These are phyloP conservation scores for Cantharis rufa DNA, from an alignment of 2,888 invertebrate genomes.

Conservation along the genomic window DNA sequence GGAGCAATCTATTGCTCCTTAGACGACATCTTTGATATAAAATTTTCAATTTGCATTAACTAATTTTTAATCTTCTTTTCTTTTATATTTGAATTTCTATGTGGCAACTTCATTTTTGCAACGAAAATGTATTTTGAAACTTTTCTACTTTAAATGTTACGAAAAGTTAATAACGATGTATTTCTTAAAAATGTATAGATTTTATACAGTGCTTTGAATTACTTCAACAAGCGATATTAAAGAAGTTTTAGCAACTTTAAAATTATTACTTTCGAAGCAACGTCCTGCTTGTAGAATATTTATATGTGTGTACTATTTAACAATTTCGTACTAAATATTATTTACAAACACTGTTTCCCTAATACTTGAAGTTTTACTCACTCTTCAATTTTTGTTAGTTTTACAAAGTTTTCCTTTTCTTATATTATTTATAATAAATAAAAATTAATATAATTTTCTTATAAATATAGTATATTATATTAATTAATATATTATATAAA, in stretches of 20 bases:
- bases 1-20: conserved; percentile 26
- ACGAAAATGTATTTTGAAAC: conserved; percentile 11
- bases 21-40: conserved; percentile 22
- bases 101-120: background rate
- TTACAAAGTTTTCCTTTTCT: too few relatives aligned
- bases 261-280: conserved; percentile 6
- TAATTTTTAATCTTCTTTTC: conserved; percentile 24
- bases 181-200: conserved; percentile 13
- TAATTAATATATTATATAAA: too few relatives aligned
- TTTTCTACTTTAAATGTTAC: conserved; percentile 22
- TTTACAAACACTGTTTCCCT: background rate
- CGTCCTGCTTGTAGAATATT: background rate
- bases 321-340: background rate
- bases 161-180: conserved; percentile 17
- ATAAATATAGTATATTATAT: too few relatives aligned
- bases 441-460: too few relatives aligned
- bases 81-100: background rate
- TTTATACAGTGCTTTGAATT: conserved; percentile 8
- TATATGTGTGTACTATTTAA: background rate
- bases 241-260: conserved; percentile 6
- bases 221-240: conserved; percentile 13
- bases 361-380: background rate
- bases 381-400: too few relatives aligned
- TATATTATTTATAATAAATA: too few relatives aligned
- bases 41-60: conserved; percentile 16